Percentiles rank a stretch among this genome's conserved stretches.
Evolutionary conservation across 2,113 vertebrate genomes (phyloP).

Genomic region (Fregata magnificens): DNA sequence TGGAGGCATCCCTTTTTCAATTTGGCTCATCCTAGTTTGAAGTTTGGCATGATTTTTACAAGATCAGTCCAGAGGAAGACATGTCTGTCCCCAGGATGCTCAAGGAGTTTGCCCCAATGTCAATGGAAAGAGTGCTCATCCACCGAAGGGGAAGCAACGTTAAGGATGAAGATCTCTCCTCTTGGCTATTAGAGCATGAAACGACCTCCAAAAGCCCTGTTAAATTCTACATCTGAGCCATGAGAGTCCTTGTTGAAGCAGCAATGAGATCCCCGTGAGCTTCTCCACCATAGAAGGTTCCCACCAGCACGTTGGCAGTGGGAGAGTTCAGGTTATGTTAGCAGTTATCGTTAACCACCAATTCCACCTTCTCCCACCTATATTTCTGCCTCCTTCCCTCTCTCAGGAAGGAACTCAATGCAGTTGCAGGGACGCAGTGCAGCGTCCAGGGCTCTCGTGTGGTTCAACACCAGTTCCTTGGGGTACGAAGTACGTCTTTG

Average conservation of each 20-base stretch:
- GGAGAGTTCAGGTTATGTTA: neutral
- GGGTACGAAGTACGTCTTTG: neutral
- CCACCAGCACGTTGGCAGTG: rapidly evolving
- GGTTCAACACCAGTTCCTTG: neutral
- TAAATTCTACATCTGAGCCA: neutral
- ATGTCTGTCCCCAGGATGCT: neutral
- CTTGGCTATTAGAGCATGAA: neutral
- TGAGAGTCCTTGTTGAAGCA: neutral
- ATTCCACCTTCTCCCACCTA: neutral
- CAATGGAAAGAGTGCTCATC: neutral
- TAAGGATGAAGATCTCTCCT: neutral
- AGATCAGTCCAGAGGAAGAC: neutral
- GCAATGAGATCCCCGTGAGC: neutral
- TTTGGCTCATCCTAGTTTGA: neutral
- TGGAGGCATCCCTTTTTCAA: neutral
- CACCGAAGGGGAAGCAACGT: neutral
- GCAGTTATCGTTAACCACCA: neutral
- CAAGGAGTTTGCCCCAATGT: neutral
- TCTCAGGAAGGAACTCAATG: neutral
- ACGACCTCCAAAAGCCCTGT: neutral
- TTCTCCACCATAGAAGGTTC: neutral
- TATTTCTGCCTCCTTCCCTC: neutral
- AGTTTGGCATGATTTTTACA: neutral
- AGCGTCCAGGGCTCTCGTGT: neutral
- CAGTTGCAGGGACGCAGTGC: neutral